phyloP scores from a whole-genome alignment of 2,888 invertebrate species.

The Cabera pusaria region DNA sequence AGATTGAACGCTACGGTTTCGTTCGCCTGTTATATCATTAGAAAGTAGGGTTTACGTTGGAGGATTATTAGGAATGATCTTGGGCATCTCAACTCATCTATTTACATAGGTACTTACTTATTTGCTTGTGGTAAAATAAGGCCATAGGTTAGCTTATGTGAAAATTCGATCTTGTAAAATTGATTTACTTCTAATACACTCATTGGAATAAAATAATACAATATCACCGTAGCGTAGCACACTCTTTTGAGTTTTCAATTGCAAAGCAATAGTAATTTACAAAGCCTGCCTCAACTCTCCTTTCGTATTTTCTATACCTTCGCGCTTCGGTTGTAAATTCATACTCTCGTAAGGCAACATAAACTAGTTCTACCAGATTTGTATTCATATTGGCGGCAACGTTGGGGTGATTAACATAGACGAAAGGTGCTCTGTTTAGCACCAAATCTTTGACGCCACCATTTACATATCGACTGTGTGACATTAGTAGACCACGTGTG shows the following conservation, averaged over 20 bases:
- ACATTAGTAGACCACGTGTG: conserved; percentile 1
- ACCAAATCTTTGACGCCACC: conserved; percentile 6
- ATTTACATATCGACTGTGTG: conserved; percentile 9
- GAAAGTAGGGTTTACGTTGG: conserved; percentile 49
- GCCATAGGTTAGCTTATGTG: no score
- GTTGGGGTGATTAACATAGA: conserved; percentile 19
- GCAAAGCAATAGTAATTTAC: no score
- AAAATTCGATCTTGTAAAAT: no score
- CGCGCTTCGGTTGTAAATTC: conserved; percentile 1
- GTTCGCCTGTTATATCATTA: conserved; percentile 62
- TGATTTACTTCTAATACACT: no score
- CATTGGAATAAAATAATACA: no score
- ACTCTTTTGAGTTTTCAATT: no score
- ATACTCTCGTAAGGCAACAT: conserved; percentile 9
- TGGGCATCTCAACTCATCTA: no score
- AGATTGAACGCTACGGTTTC: conserved; percentile 51
- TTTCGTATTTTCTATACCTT: conserved; percentile 11
- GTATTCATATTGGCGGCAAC: conserved; percentile 13
- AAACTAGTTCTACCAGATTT: conserved; percentile 20
- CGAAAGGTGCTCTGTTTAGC: conserved; percentile 18
- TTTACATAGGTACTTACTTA: no score
- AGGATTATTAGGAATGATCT: no score
- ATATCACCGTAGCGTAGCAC: no score
- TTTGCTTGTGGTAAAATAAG: no score
- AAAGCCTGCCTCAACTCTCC: conserved; percentile 16